Base-by-base conservation (phyloP, 1,140 invertebrate species). In the Bathynomus jamesi region DNA sequence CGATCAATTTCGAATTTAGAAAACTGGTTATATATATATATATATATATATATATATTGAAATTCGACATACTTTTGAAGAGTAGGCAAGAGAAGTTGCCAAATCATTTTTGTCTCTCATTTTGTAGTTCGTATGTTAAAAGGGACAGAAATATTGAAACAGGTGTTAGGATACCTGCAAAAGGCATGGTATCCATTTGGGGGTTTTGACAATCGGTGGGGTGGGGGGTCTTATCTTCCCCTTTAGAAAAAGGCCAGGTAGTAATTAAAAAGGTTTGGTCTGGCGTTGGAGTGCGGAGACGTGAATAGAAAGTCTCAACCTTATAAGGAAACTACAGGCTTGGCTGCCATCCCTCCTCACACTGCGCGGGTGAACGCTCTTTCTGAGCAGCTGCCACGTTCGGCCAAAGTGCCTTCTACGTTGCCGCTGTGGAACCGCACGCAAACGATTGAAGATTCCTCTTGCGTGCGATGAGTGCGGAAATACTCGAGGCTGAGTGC, bases 21-120 rank as follows among this genome's bases (percentile, higher is more conserved):
- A n/a, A n/a, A n/a, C n/a, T n/a, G n/a, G n/a, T n/a, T 53, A 53
- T 53, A 53, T 53, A 53, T 53, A 53, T 53, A 53, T 53, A 53
- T 53, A 53, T 53, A 53, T 53, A 53, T 53, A 53, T 2, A 53
- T 2, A 53, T 2, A 53, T 53, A 53, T 53, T 17, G 2, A 53
- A 17, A 53, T 53, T 53, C 1, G 13, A 2, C 21, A 1, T 2
- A 53, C 40, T 3, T 17, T 3, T 53, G 21, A 53, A 53, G 21
- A 53, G 21, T 17, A 53, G 21, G 40, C 2, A 53, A 21, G 11
- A 53, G 21, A 53, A 53, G 21, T 53, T 53, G n/a, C n/a, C n/a
- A n/a, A n/a, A n/a, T n/a, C n/a, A n/a, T n/a, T n/a, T n/a, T n/a
- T n/a, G n/a, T n/a, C n/a, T n/a, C n/a, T n/a, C n/a, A n/a, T n/a